These are phyloP conservation scores for Phalanger gymnotis DNA, from an alignment of 2,797 vertebrate species.

Conservation along the genomic window DNA sequence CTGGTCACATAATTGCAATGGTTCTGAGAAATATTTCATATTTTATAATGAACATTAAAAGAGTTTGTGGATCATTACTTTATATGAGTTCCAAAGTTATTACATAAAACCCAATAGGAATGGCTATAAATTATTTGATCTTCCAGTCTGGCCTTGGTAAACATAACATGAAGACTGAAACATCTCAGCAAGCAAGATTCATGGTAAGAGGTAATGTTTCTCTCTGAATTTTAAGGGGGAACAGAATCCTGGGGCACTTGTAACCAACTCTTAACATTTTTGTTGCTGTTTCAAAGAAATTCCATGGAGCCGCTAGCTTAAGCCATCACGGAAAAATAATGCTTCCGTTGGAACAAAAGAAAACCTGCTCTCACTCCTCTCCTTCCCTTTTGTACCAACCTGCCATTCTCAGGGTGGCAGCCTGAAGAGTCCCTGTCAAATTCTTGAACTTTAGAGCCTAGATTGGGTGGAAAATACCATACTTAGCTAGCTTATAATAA, in stretches of 20 bases:
- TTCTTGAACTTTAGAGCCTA: slow-evolving; percentile 75
- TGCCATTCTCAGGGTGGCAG: slow-evolving; percentile 49
- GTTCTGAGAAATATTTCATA: slow-evolving; percentile 91
- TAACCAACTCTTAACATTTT: slow-evolving; percentile 74
- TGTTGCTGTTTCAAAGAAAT: slow-evolving; percentile 77
- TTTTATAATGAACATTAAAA: slow-evolving; percentile 93
- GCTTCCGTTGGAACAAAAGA: slow-evolving; percentile 77
- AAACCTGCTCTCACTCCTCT: slow-evolving; percentile 56
- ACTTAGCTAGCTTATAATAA: slow-evolving; percentile 63
- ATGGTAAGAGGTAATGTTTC: slow-evolving; percentile 77
- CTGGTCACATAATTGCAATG: slow-evolving; percentile 90
- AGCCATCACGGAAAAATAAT: slow-evolving; percentile 44
- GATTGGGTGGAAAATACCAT: slow-evolving; percentile 56
- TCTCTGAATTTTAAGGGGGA: slow-evolving; percentile 68
- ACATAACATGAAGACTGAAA: slow-evolving; percentile 85
- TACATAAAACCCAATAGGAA: slow-evolving; percentile 90
- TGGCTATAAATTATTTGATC: slow-evolving; percentile 88
- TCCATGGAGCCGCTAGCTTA: slow-evolving; percentile 69
- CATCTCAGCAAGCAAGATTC: slow-evolving; percentile 81
- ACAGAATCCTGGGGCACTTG: slow-evolving; percentile 68
- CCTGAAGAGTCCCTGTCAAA: slow-evolving; percentile 63
- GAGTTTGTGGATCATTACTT: slow-evolving; percentile 92
- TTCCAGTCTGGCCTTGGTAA: slow-evolving; percentile 87
- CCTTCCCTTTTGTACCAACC: slow-evolving; percentile 3
- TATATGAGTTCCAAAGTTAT: slow-evolving; percentile 92